phyloP scores from a whole-genome alignment of 2,888 invertebrate genomes.

The Calameuta filiformis region DNA sequence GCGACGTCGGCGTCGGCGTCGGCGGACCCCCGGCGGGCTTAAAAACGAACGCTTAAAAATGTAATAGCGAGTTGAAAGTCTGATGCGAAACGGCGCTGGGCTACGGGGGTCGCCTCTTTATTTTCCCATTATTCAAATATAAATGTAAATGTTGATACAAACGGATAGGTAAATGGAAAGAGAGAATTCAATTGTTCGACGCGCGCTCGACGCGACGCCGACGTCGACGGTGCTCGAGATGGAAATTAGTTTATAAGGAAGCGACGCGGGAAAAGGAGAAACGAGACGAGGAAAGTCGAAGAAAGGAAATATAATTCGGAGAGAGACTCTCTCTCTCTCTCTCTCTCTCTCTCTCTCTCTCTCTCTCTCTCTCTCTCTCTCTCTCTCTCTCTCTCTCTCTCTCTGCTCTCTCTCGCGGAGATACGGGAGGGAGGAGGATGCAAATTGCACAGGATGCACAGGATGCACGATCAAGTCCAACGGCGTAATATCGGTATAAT shows the following conservation, averaged over 20 bases:
- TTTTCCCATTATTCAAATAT: slow-evolving; percentile 67
- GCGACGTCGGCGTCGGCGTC: slow-evolving; percentile 16
- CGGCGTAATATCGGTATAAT: no score
- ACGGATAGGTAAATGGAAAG: slow-evolving; percentile 66
- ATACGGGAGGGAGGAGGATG: no score
- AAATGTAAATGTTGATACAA: slow-evolving; percentile 68
- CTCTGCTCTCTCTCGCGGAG: no score
- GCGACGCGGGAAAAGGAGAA: slow-evolving; percentile 50
- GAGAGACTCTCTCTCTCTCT: neutral
- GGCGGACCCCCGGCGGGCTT: slow-evolving; percentile 53
- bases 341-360: no score
- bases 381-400: no score
- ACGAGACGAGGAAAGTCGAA: slow-evolving; percentile 10
- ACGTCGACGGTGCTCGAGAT: slow-evolving; percentile 20
- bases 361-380: no score
- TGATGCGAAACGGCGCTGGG: slow-evolving; percentile 28
- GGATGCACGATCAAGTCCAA: no score
- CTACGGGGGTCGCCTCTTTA: slow-evolving; percentile 52
- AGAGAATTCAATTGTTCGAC: slow-evolving; percentile 65
- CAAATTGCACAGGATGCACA: no score
- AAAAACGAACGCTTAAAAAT: slow-evolving; percentile 62
- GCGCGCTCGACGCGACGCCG: slow-evolving; percentile 30
- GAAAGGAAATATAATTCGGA: slow-evolving; percentile 28
- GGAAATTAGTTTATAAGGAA: slow-evolving; percentile 66
- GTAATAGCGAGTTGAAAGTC: slow-evolving; percentile 37